phyloP scores from a whole-genome alignment of 92 coral and sea anemone species.

The Phenganax stokvisi region DNA sequence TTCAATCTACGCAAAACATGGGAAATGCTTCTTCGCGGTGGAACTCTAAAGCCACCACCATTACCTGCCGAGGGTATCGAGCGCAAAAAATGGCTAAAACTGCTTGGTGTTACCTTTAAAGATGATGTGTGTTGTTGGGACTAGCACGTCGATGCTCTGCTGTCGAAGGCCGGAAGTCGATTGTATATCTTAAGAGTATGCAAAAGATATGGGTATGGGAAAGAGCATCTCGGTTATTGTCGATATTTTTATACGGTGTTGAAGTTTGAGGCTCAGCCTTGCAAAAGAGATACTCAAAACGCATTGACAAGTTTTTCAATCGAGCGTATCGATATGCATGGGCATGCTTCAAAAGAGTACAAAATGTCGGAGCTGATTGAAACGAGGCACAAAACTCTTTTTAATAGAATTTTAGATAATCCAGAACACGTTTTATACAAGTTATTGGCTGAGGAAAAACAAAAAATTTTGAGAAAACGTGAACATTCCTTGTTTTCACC shows the following conservation, averaged over 20 bases:
- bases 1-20: neutral
- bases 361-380: too few relatives aligned
- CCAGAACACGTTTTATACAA: too few relatives aligned
- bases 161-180: conserved; percentile 31
- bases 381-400: too few relatives aligned
- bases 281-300: neutral
- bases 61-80: neutral
- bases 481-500: too few relatives aligned
- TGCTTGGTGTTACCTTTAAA: conserved; percentile 24
- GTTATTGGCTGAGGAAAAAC: too few relatives aligned
- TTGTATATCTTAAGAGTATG: conserved; percentile 16
- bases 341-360: neutral
- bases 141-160: conserved; percentile 19
- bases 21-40: conserved; percentile 1
- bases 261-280: conserved; percentile 14
- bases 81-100: neutral
- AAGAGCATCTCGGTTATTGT: neutral
- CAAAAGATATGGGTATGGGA: neutral
- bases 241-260: conserved; percentile 4
- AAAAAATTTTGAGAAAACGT: too few relatives aligned
- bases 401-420: too few relatives aligned
- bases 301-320: neutral
- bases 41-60: neutral
- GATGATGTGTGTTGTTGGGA: conserved; percentile 27
- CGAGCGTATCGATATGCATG: neutral